Evolutionary conservation across 2,113 vertebrate species (phyloP), one percentile per base, ranked within the genome.

Genomic region (Ctenomys sociabilis): DNA sequence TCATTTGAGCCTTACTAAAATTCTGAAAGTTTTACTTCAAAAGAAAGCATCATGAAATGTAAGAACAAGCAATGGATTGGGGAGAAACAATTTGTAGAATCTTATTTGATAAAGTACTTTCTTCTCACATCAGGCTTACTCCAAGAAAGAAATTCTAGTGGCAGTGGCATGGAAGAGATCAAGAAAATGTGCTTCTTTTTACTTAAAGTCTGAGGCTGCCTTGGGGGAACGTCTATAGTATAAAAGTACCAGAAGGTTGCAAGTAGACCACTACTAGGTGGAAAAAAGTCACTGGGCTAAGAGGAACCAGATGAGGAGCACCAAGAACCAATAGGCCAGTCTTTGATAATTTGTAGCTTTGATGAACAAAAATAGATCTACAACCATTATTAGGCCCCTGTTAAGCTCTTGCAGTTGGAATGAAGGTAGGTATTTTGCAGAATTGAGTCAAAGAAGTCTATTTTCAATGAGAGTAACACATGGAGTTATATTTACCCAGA

Each of bases 381-480:
- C 70, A 94, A 35, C 32, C 21, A 83, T 52, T 72, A 86, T 8
- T 91, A 57, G n/a, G n/a, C 86, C 17, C 2, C 80, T 21, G 72
- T 91, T 64, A 96, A 78, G 5, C 64, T 90, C 32, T 94, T 40
- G 89, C 13, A 91, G 77, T 63, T 68, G 93, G 75, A 91, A 52
- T 43, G 80, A 77, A 95, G 49, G 22, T 73, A 66, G 13, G 43
- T 2, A 77, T 63, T 63, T 95, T 91, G 80, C 24, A 40, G 26
- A 92, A 92, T 10, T 12, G 7, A 66, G 61, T 87, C 80, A 92
- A 52, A 57, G 28, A 61, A 82, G 72, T 77, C 68, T 95, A 19
- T 91, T 92, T 75, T 91, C 24, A 85, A n/a, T 66, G 85, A 68
- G 4, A 92, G 43, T 87, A 84, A 95, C 35, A 91, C 49, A 91